Percentiles rank a stretch among this genome's conserved stretches.
Evolutionary conservation across 1,140 invertebrate species (phyloP).

Genomic region (Nephila pilipes): DNA sequence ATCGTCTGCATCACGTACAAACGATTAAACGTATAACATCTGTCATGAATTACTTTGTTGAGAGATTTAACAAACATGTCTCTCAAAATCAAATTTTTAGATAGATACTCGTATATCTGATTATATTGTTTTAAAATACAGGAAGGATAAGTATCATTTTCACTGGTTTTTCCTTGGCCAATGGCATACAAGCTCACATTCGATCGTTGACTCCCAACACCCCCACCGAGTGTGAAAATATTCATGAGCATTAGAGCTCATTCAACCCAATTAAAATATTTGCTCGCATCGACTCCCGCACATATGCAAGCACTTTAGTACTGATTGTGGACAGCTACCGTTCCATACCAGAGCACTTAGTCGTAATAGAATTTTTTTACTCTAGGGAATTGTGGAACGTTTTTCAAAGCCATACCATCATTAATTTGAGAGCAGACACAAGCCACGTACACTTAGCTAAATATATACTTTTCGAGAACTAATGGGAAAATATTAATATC

Average conservation of each 20-base stretch:
- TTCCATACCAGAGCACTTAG: neutral
- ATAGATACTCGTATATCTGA: too few species aligned
- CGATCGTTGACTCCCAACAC: too few species aligned
- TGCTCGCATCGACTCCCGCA: neutral
- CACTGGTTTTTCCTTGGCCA: too few species aligned
- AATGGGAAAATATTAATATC: slow-evolving; percentile 23
- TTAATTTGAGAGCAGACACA: neutral
- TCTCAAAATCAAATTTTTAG: too few species aligned
- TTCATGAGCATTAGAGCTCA: neutral
- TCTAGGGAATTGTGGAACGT: slow-evolving; percentile 26
- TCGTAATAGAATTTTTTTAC: slow-evolving; percentile 20
- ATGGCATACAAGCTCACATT: too few species aligned
- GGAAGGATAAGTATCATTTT: too few species aligned
- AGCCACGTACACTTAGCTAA: slow-evolving; percentile 20
- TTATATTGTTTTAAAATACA: too few species aligned
- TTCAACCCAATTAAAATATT: slow-evolving; percentile 14
- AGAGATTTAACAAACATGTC: too few species aligned
- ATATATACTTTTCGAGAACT: neutral
- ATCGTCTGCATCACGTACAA: too few species aligned
- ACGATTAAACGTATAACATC: too few species aligned
- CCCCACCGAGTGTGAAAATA: neutral
- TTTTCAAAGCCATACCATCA: neutral
- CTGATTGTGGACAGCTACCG: neutral
- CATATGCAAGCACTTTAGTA: neutral
- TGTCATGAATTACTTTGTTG: too few species aligned